Conservation (phyloP, 2,113 vertebrate species). For the Tachysurus vachellii region DNA sequence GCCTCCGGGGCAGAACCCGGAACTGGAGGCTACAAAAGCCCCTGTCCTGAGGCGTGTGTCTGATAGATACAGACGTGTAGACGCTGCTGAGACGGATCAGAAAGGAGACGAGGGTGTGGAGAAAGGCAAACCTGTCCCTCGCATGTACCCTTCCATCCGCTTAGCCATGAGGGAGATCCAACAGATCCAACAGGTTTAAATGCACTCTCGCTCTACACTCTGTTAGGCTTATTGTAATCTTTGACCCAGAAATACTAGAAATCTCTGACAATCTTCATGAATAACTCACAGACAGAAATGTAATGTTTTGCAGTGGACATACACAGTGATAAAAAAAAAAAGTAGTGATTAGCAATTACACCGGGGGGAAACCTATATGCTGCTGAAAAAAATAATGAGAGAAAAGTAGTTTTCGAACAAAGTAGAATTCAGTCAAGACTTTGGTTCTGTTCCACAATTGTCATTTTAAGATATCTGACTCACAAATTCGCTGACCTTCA, state of each 20-base stretch:
- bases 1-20: slow-evolving; percentile 10
- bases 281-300: not conserved
- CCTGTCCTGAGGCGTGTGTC: slow-evolving; percentile 39
- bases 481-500: not conserved
- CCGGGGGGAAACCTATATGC: not conserved
- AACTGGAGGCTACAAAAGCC: slow-evolving; percentile 30
- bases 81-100: not conserved
- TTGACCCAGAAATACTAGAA: not conserved
- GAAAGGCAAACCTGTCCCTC: slow-evolving; percentile 52
- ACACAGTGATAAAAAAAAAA: not conserved
- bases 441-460: not conserved
- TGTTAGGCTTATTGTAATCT: not conserved
- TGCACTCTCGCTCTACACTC: not conserved
- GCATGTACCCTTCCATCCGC: slow-evolving; percentile 67
- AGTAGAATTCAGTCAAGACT: not conserved
- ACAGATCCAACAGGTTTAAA: slow-evolving; percentile 62
- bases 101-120: slow-evolving; percentile 14
- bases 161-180: slow-evolving; percentile 73
- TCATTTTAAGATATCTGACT: not conserved
- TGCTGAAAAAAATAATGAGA: not conserved
- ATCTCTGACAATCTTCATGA: not conserved
- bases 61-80: slow-evolving; percentile 47
- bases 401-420: no score
- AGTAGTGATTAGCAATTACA: not conserved
- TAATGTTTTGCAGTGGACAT: not conserved